Conservation (phyloP, 2,113 vertebrate species). For the Bubo blakistoni region DNA sequence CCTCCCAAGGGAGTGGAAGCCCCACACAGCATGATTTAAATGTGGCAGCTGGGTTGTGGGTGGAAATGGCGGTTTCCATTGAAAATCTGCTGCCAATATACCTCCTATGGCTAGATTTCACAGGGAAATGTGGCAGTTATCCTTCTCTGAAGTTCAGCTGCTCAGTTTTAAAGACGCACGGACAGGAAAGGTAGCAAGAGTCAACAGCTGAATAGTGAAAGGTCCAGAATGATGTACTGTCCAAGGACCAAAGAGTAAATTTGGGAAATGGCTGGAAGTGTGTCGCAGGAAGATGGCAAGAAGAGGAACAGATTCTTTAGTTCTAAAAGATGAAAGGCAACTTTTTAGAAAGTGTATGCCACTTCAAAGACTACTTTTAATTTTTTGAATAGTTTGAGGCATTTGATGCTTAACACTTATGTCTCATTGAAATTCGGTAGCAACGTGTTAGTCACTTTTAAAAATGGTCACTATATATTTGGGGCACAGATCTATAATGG, state of each 20-base stretch:
- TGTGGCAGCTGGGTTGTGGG: slow-evolving; percentile 53
- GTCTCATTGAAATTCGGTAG: not conserved
- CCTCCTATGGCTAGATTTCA: slow-evolving; percentile 1
- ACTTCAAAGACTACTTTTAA: not conserved
- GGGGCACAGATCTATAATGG: not conserved
- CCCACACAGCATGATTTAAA: slow-evolving; percentile 46
- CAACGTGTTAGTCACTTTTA: not conserved
- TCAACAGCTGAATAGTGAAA: not conserved
- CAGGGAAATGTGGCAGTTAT: not conserved
- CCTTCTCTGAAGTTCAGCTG: not conserved
- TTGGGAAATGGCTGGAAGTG: not conserved
- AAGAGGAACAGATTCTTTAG: not conserved
- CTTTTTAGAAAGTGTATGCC: not conserved
- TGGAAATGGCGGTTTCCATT: slow-evolving; percentile 43
- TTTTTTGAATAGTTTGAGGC: not conserved
- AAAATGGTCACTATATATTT: not conserved
- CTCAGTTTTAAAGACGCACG: not conserved
- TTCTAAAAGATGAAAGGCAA: not conserved
- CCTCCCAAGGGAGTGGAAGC: slow-evolving; percentile 50
- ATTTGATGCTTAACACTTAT: not conserved
- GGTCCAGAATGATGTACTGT: not conserved
- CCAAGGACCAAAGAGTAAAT: not conserved
- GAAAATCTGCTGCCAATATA: slow-evolving; percentile 46
- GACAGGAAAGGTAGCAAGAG: not conserved
- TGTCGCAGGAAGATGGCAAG: not conserved